Conservation (phyloP, 1,140 invertebrate genomes). For the Lepidurus apus region DNA sequence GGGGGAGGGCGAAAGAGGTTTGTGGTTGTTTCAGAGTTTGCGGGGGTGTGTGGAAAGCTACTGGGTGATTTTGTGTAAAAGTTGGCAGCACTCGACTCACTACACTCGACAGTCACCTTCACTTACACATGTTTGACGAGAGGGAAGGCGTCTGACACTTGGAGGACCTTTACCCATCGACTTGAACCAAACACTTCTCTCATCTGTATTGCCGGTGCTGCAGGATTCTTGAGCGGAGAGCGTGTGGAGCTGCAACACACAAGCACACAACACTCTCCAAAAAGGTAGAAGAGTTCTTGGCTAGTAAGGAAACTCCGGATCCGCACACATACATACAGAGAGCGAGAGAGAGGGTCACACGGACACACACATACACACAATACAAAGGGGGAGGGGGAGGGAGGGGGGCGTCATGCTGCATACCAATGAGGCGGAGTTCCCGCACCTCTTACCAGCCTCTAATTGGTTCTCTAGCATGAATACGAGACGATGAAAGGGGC, state of each 20-base stretch:
- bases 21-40: background rate
- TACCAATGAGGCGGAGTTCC: background rate
- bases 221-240: constrained; percentile 9
- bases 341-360: background rate
- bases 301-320: background rate
- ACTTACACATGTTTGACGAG: constrained; percentile 19
- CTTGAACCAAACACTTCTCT: constrained; percentile 5
- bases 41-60: background rate
- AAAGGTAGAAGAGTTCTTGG: constrained; percentile 21
- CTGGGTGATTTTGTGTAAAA: background rate
- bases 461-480: background rate
- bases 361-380: background rate
- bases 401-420: background rate
- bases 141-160: constrained; percentile 10
- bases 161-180: background rate
- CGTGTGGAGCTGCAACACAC: constrained; percentile 17
- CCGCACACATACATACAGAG: background rate
- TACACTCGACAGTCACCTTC: constrained; percentile 17
- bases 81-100: constrained; percentile 4
- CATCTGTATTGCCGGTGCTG: background rate
- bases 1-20: background rate
- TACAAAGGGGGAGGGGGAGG: background rate
- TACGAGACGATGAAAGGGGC: background rate
- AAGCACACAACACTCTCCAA: constrained; percentile 7
- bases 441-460: background rate